These are phyloP conservation scores for Atrina japonica DNA, from an alignment of 2,888 invertebrate species.

Conservation along the genomic window DNA sequence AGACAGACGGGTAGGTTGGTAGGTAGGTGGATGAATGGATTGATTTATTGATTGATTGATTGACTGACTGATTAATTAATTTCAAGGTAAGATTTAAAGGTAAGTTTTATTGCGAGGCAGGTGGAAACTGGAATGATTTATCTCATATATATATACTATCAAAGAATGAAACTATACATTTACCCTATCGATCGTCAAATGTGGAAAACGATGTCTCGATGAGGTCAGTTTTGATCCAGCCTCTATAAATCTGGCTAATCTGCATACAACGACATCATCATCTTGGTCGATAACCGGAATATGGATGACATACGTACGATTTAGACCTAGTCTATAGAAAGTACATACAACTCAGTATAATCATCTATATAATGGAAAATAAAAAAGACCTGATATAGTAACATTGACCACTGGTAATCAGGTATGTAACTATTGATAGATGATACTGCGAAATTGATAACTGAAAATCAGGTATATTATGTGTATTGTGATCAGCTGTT, in stretches of 20 bases:
- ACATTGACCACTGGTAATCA: too few species aligned
- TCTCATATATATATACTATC: too few species aligned
- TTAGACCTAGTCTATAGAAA: slow-evolving; percentile 25
- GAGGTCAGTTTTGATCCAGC: background rate
- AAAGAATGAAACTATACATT: background rate
- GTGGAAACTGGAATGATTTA: too few species aligned
- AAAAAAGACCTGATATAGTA: too few species aligned
- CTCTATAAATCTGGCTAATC: slow-evolving; percentile 12
- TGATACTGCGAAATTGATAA: background rate
- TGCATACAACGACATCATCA: slow-evolving; percentile 26
- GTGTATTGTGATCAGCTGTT: too few species aligned
- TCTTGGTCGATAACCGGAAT: slow-evolving; percentile 23
- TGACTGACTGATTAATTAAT: too few species aligned
- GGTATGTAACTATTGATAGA: too few species aligned
- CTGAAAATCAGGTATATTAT: background rate
- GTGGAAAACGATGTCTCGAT: background rate
- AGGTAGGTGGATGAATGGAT: background rate
- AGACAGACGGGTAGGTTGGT: too few species aligned
- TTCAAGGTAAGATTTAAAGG: too few species aligned
- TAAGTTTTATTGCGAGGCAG: too few species aligned
- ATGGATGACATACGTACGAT: slow-evolving; percentile 11
- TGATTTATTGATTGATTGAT: background rate
- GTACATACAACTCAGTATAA: too few species aligned
- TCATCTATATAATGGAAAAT: too few species aligned
- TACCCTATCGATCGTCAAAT: background rate